phyloP scores from a whole-genome alignment of 2,797 vertebrate genomes.

The Diceros bicornis region DNA sequence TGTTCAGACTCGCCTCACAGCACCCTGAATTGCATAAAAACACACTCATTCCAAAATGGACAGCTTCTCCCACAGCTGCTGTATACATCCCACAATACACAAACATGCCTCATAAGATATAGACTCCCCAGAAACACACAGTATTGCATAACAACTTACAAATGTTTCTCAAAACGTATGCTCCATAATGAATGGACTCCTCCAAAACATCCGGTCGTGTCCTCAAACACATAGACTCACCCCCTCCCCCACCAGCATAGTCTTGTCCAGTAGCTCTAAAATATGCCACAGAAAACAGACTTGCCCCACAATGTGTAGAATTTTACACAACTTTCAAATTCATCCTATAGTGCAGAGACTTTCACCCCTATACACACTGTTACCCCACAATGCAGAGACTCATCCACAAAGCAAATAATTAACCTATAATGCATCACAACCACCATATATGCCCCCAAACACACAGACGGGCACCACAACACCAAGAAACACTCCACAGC shows the following conservation, averaged over 20 bases:
- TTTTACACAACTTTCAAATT: slow-evolving; percentile 30
- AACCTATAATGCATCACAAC: background rate
- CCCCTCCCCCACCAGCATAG: background rate
- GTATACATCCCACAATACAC: background rate
- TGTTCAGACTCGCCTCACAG: background rate
- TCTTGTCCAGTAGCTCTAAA: background rate
- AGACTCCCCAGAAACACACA: background rate
- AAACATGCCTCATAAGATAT: background rate
- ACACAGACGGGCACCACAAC: background rate
- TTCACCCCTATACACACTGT: background rate
- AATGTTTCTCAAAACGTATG: background rate
- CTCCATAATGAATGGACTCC: background rate
- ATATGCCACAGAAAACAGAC: background rate
- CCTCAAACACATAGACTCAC: background rate
- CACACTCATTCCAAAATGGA: background rate
- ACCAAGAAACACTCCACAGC: background rate
- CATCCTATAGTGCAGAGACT: background rate
- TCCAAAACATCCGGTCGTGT: background rate
- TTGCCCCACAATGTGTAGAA: background rate
- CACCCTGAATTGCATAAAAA: background rate
- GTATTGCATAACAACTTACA: background rate
- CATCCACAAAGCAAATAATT: background rate
- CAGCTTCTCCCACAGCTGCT: background rate
- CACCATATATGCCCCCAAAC: background rate
- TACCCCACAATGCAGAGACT: background rate